Conservation (phyloP, 1,140 invertebrate genomes). For the Pogonognathellus flavescens region DNA sequence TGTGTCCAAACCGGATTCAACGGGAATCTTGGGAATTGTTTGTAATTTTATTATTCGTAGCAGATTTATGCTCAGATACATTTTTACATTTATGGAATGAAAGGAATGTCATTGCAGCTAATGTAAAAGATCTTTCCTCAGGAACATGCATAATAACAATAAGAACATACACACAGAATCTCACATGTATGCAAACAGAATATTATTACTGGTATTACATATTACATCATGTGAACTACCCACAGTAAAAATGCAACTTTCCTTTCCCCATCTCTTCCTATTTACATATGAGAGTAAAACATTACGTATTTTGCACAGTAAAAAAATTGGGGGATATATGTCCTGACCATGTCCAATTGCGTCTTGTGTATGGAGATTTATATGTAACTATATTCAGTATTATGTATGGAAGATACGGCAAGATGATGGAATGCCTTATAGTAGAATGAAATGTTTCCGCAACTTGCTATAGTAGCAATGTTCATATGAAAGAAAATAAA, state of each 20-base stretch:
- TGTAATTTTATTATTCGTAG: constrained; percentile 40
- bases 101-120: constrained; percentile 11
- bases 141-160: too few species aligned
- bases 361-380: background rate
- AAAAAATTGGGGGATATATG: too few species aligned
- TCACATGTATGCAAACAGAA: too few species aligned
- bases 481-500: constrained; percentile 12
- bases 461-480: background rate
- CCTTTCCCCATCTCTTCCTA: too few species aligned
- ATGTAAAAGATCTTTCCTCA: background rate
- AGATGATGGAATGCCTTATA: constrained; percentile 9
- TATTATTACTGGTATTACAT: too few species aligned
- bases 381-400: background rate
- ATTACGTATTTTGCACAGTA: too few species aligned
- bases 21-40: constrained; percentile 25
- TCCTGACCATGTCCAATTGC: background rate
- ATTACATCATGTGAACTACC: background rate
- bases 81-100: constrained; percentile 46
- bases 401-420: background rate
- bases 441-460: background rate
- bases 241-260: too few species aligned
- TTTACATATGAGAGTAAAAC: too few species aligned
- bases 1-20: constrained; percentile 24
- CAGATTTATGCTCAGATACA: constrained; percentile 47
- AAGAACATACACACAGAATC: too few species aligned